Percentiles rank a stretch among this genome's conserved stretches.
phyloP scores from a whole-genome alignment of 2,888 invertebrate species.

The Eustalomyia histrio region DNA sequence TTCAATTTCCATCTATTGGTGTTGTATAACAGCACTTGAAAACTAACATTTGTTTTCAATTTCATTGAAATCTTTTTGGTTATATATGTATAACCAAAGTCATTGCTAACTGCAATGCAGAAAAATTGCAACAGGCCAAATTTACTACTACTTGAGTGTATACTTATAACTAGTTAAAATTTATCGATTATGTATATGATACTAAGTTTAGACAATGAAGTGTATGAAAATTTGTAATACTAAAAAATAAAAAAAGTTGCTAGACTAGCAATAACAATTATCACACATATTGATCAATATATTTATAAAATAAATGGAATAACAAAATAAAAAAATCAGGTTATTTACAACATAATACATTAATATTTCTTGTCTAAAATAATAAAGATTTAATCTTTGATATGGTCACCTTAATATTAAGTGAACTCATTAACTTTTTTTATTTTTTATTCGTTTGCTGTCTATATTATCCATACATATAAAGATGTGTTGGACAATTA shows the following conservation, averaged over 20 bases:
- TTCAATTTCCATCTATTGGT: constrained; percentile 52
- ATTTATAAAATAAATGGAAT: constrained; percentile 28
- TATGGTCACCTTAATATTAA: constrained; percentile 19
- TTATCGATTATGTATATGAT: constrained; percentile 33
- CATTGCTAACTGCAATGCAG: constrained; percentile 47
- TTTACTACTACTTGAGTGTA: constrained; percentile 9
- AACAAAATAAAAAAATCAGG: constrained; percentile 16
- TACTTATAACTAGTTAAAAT: constrained; percentile 49
- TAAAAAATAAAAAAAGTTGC: neutral
- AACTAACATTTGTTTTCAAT: constrained; percentile 62
- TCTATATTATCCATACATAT: neutral
- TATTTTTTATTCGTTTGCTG: neutral
- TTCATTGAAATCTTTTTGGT: constrained; percentile 60
- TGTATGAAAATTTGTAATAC: neutral
- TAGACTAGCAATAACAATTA: constrained; percentile 27
- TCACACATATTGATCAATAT: constrained; percentile 38
- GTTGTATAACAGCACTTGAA: constrained; percentile 47
- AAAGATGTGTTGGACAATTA: constrained; percentile 51
- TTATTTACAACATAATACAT: constrained; percentile 31
- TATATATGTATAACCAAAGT: constrained; percentile 38
- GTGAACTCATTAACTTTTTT: constrained; percentile 43
- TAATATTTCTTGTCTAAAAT: constrained; percentile 15
- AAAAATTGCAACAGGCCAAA: neutral
- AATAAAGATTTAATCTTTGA: neutral
- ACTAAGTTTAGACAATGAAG: neutral